Base-by-base conservation (phyloP, 2,888 invertebrate species). In the Cyaniris semiargus region DNA sequence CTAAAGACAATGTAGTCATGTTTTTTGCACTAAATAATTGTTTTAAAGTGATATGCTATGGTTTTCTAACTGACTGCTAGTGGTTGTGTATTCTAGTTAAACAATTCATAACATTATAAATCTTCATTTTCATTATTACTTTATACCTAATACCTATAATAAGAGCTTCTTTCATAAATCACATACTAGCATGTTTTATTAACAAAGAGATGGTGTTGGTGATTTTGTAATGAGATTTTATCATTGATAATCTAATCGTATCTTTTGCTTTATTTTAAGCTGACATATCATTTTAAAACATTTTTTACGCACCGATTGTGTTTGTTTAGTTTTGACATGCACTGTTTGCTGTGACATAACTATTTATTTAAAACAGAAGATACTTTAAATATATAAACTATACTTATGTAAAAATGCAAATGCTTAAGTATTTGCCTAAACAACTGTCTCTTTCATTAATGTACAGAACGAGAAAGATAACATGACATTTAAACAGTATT, bases 201-300 rank as follows among this genome's bases (percentile, higher is more conserved):
- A 53, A 53, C 21, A 60, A 60, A 23, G 23, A 23, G 23, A 60
- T 0, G 60, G 23, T 60, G 23, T 53, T 60, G 60, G 23, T 60
- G 23, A 13, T 60, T 10, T 60, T 60, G 21, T 60, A 53, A 60
- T 60, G 23, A 60, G 4, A 60, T 3, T 58, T 60, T 13, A 21
- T 10, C 6, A 13, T 23, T 13, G 13, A 60, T 48, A 10, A 60
- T 21, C 21, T 60, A 8, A 3, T 21, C 8, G 8, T 60, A 10
- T 7, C 21, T 58, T 23, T 23, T 60, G 21, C 23, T 23, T 13
- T 21, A 60, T 13, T 23, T 3, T 60, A 60, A 60, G 0, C 1
- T 23, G 60, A 60, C 60, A 60, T 60, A 23, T 60, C 21, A 60
- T 21, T 60, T 60, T 60, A 21, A 60, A 60, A 60, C 60, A 60